Base-by-base conservation (phyloP, 2,797 vertebrate genomes). In the Schizopygopsis malacanthus region DNA sequence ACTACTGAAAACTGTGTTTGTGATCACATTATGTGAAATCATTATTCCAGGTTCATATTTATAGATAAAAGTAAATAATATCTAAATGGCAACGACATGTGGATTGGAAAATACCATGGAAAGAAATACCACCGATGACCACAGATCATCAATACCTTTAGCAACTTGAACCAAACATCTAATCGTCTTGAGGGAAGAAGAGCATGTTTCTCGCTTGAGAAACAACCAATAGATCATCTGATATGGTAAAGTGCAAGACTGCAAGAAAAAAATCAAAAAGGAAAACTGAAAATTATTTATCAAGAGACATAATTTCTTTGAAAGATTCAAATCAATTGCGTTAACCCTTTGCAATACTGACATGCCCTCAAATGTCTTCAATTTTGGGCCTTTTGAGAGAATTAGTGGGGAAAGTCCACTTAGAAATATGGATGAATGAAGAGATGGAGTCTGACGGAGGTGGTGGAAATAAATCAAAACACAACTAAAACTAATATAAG, bases 211-310 rank as follows among this genome's bases (percentile, higher is more conserved):
- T 71, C 37, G 4, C 20, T 25, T 7, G 22, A 82, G 37, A 4
- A 82, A 82, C 33, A 41, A 85, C 33, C 71, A 80, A 83, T 75
- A 73, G 15, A 76, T 76, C 22, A 79, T 78, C 52, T 67, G 22
- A 72, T 83, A 69, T 78, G 22, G 69, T 90, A 90, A 90, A 90
- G 89, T 90, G 89, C 89, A 87, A 89, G 65, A 87, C 72, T 77
- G 78, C 67, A 79, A 56, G 33, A 82, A 78, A 25, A 82, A 25
- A 82, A 52, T 39, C 6, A 80, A 47, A 86, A 67, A 22, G 22
- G 6, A 78, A 12, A 25, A 65, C 5, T 79, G 2, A 79, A 79
- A 85, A 79, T 33, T 7, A 81, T 20, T 65, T 15, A 67, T 1
- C 39, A 18, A 25, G 41, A 75, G 56, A 52, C 16, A 18, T 76